Percentiles rank a stretch among this genome's conserved stretches.
Evolutionary conservation across 2,797 vertebrate genomes (phyloP).

Genomic region (Rhabdomys pumilio): DNA sequence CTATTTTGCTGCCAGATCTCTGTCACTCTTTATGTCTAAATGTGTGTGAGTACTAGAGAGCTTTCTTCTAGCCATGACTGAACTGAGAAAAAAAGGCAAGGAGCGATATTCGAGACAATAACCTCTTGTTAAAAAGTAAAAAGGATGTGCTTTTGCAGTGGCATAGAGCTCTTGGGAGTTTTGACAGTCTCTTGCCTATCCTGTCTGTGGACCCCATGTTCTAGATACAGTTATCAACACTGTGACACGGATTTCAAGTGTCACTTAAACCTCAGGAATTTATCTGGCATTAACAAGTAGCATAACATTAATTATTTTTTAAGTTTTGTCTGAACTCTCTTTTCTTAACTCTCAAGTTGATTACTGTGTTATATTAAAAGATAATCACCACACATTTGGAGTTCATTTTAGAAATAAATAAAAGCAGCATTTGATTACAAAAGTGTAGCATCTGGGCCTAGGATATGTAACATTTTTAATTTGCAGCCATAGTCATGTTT

Average conservation of each 20-base stretch:
- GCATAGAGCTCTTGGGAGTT: not conserved
- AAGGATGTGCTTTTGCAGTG: not conserved
- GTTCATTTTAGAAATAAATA: conserved; percentile 33
- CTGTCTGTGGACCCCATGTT: not conserved
- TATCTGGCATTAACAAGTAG: not conserved
- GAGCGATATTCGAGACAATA: not conserved
- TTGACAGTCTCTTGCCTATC: conserved; percentile 18
- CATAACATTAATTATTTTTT: conserved; percentile 24
- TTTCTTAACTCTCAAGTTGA: not conserved
- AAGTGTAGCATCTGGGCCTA: not conserved
- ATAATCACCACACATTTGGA: not conserved
- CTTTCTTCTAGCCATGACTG: not conserved
- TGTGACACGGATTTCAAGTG: not conserved
- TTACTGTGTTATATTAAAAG: not conserved
- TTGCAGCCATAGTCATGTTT: conserved; percentile 63
- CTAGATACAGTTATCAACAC: not conserved
- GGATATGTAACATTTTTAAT: conserved; percentile 19
- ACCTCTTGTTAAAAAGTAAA: conserved; percentile 30
- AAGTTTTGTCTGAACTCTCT: not conserved
- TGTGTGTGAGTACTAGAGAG: not conserved
- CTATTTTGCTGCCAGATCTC: not conserved
- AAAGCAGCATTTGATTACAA: conserved; percentile 59
- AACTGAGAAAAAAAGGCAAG: conserved; percentile 32
- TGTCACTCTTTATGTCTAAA: not conserved
- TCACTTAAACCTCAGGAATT: not conserved